These are phyloP conservation scores for Neoniphon sammara DNA, from an alignment of 2,797 vertebrate genomes.

Conservation along the genomic window DNA sequence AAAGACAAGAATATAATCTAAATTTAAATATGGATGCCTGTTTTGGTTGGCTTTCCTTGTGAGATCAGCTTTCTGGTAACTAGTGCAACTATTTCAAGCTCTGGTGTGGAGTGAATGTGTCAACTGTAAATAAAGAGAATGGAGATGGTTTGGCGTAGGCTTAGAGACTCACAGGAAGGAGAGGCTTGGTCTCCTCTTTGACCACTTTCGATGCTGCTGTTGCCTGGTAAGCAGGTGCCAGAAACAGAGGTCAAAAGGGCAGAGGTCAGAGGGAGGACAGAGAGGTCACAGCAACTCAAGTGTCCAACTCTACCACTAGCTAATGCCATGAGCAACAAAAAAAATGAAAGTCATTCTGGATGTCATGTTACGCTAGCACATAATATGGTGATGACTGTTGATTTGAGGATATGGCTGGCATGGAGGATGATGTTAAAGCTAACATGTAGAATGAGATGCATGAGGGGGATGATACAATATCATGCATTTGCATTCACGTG, in stretches of 20 bases:
- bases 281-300: slow-evolving; percentile 65
- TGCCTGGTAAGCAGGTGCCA: slow-evolving; percentile 87
- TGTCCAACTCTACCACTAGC: slow-evolving; percentile 59
- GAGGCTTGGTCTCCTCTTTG: slow-evolving; percentile 85
- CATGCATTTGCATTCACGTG: slow-evolving; percentile 73
- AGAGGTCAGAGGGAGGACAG: slow-evolving; percentile 61
- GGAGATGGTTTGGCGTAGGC: slow-evolving; percentile 47
- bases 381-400: slow-evolving; percentile 20
- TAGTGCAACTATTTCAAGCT: slow-evolving; percentile 38
- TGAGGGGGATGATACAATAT: slow-evolving; percentile 39
- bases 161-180: slow-evolving; percentile 82
- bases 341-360: slow-evolving; percentile 28
- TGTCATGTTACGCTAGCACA: slow-evolving; percentile 15
- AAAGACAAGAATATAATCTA: not conserved
- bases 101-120: not conserved
- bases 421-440: slow-evolving; percentile 40
- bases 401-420: slow-evolving; percentile 30
- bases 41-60: slow-evolving; percentile 7
- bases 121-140: slow-evolving; percentile 34
- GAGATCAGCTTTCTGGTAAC: slow-evolving; percentile 24
- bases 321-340: slow-evolving; percentile 34
- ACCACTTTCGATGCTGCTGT: slow-evolving; percentile 85
- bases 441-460: slow-evolving; percentile 46
- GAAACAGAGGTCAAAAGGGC: slow-evolving; percentile 75
- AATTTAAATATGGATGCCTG: slow-evolving; percentile 15